Conservation (phyloP, 35 echinoderm and acorn worm genomes). For the Apostichopus californicus region DNA sequence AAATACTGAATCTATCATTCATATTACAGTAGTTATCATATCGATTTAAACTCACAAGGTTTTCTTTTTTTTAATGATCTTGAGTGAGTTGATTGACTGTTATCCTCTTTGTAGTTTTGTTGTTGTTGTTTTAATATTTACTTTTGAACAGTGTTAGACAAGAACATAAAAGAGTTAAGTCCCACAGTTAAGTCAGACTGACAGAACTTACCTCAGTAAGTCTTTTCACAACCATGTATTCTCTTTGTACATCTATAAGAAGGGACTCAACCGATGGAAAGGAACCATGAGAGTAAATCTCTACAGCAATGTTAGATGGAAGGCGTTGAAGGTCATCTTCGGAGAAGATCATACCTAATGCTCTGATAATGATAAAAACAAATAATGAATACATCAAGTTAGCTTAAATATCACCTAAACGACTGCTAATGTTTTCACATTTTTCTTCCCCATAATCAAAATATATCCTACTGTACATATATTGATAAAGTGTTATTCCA, state of each 20-base stretch:
- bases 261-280: slow-evolving; percentile 21
- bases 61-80: not conserved
- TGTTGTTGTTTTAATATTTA: not conserved
- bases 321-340: not conserved
- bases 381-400: not conserved
- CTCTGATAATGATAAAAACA: not conserved
- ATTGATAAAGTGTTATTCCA: no score
- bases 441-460: no score
- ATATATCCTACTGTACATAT: no score
- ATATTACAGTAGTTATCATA: no score
- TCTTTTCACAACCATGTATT: slow-evolving; percentile 13
- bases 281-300: slow-evolving; percentile 3
- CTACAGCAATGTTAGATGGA: slow-evolving; percentile 18
- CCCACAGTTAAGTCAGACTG: not conserved
- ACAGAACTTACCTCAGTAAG: not conserved
- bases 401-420: no score
- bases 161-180: not conserved
- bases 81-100: not conserved
- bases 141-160: not conserved
- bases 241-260: not conserved
- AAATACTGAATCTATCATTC: no score
- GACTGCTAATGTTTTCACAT: no score
- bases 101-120: not conserved
- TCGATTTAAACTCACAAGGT: no score
- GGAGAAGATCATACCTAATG: not conserved